Evolutionary conservation across 2,113 vertebrate genomes (phyloP).

Genomic region (Garra rufa): DNA sequence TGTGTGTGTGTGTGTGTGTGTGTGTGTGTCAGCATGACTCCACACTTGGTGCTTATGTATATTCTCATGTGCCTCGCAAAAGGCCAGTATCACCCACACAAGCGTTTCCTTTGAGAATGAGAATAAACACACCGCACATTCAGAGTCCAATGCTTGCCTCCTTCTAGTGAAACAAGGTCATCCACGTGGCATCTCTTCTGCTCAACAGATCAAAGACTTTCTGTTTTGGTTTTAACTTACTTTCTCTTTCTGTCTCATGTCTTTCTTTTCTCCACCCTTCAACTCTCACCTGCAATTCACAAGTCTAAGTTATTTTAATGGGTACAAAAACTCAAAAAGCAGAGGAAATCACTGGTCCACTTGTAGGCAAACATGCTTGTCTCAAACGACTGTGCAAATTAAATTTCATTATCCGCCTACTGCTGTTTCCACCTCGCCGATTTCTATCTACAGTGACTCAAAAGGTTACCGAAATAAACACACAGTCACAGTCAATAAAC

Average conservation of each 20-base stretch:
- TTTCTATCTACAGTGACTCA: slow-evolving; percentile 23
- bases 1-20: too few species aligned
- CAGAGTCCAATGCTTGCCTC: not conserved
- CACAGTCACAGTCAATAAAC: slow-evolving; percentile 1
- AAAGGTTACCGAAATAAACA: not conserved
- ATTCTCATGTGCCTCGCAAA: not conserved
- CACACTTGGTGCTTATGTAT: not conserved
- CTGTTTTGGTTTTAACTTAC: slow-evolving; percentile 36
- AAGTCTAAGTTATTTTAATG: not conserved
- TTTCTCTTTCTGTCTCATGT: not conserved
- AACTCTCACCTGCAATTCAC: not conserved
- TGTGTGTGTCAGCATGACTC: not conserved
- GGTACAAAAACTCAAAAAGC: not conserved
- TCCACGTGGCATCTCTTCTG: slow-evolving; percentile 32
- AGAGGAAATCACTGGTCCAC: not conserved
- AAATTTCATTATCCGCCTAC: not conserved
- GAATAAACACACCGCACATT: slow-evolving; percentile 22
- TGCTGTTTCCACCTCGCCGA: not conserved
- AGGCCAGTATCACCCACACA: slow-evolving; percentile 20
- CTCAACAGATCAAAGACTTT: slow-evolving; percentile 64
- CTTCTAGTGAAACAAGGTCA: slow-evolving; percentile 33
- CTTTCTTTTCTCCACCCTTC: not conserved
- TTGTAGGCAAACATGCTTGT: not conserved
- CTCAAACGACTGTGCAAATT: slow-evolving; percentile 4
- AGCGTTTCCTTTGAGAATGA: not conserved